A percentile compares a stretch with the other conserved stretches of the same genome.
phyloP scores from a whole-genome alignment of 2,797 vertebrate genomes.

The Adrianichthys oophorus region DNA sequence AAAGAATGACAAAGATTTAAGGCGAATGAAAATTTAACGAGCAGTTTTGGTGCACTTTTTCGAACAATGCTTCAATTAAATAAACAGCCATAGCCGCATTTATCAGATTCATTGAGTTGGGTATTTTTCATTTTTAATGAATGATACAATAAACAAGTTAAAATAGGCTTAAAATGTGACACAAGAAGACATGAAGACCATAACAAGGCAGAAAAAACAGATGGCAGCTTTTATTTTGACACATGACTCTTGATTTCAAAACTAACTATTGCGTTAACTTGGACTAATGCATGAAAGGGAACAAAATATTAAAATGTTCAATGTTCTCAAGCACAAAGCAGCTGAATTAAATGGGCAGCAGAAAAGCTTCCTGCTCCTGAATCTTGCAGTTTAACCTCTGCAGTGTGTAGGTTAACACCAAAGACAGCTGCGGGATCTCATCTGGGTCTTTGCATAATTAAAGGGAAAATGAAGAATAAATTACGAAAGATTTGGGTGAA shows the following conservation, averaged over 20 bases:
- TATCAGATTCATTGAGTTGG: neutral
- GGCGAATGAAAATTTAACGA: slow-evolving; percentile 16
- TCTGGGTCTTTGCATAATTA: slow-evolving; percentile 46
- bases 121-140: neutral
- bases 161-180: slow-evolving; percentile 8
- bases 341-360: slow-evolving; percentile 3
- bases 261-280: too few species aligned
- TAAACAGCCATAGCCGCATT: neutral
- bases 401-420: slow-evolving; percentile 43
- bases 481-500: slow-evolving; percentile 13
- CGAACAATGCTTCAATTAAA: neutral
- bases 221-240: slow-evolving; percentile 41
- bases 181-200: slow-evolving; percentile 50
- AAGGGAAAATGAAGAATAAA: slow-evolving; percentile 30
- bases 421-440: slow-evolving; percentile 33
- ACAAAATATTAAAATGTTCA: too few species aligned
- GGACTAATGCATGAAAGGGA: too few species aligned
- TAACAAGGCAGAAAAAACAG: slow-evolving; percentile 54
- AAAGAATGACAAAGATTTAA: neutral
- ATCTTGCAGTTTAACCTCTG: slow-evolving; percentile 40
- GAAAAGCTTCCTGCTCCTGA: slow-evolving; percentile 7
- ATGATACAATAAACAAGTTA: slow-evolving; percentile 3
- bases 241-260: too few species aligned
- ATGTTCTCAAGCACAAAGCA: neutral
- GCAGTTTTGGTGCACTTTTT: neutral